Base-by-base conservation (phyloP, 2,888 invertebrate genomes). In the Oxystoma pomonae region DNA sequence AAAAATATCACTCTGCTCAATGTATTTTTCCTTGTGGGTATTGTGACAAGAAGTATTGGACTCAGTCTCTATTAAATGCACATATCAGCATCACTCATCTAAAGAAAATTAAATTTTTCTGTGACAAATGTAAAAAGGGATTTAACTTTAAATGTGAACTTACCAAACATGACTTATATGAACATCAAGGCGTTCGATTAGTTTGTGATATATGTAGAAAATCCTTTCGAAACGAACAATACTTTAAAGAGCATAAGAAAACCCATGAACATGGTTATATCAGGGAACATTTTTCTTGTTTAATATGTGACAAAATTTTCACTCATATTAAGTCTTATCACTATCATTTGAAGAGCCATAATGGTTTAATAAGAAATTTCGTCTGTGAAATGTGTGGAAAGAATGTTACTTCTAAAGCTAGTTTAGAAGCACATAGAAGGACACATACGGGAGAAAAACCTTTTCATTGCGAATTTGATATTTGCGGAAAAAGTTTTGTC, bases 401-500 rank as follows among this genome's bases (percentile, higher is more conserved):
- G 52, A 67, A 66, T 20, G 65, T 68, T 1, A 64, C 70, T 1
- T 67, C 69, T 7, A 67, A 65, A 35, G 62, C 65, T 5, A 68
- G 68, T 49, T 65, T 75, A 53, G 55, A 64, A 49, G 63, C 67
- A 56, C 84, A 84, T 67, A 68, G 65, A 65, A 59, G 66, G 49
- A 69, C 65, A 3, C 69, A 70, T 68, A 78, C 78, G 0, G 81
- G 81, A 1, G 80, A 80, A 63, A 81, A 80, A 68, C 76, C 79
- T 49, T 78, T 80, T 35, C 69, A 73, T 0, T 81, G 81, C 69
- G 35, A 35, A 12, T 35, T 35, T 12, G 75, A 79, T 52, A 67
- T 76, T 1, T 82, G 82, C 68, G 78, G 77, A 0, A 82, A 81
- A 60, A 73, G 74, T 1, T 81, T 81, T 18, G 78, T 76, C 60